Conservation (phyloP, 1,140 invertebrate genomes). For the Macrobrachium nipponense region DNA sequence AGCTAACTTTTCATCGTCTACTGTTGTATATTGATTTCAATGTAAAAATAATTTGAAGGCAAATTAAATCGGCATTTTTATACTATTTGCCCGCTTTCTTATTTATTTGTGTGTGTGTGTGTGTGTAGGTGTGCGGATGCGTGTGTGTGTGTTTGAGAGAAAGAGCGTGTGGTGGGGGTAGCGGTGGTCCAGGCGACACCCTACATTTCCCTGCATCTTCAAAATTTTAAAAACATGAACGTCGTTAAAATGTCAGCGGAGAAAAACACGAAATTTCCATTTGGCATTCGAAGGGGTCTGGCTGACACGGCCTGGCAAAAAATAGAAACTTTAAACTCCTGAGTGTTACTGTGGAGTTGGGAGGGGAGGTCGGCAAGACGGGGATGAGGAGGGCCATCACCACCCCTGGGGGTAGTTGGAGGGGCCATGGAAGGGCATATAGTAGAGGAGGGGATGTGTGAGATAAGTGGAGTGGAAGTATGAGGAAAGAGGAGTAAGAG, state of each 20-base stretch:
- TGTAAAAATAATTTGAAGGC: too few relatives aligned
- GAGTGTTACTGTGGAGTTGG: conserved; percentile 26
- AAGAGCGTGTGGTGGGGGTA: not conserved
- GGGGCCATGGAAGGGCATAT: too few relatives aligned
- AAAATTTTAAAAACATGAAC: conserved; percentile 58
- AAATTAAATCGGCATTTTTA: too few relatives aligned
- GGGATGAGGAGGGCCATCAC: not conserved
- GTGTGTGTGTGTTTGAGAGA: not conserved
- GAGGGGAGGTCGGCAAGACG: not conserved
- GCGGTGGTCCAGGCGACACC: conserved; percentile 4
- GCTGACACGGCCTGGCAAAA: conserved; percentile 28
- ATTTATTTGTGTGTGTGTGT: not conserved
- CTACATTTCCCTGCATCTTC: conserved; percentile 43
- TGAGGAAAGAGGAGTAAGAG: not conserved
- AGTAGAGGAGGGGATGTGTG: not conserved
- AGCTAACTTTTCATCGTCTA: too few relatives aligned
- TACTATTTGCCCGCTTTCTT: too few relatives aligned
- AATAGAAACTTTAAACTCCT: conserved; percentile 35
- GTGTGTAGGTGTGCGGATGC: too few relatives aligned
- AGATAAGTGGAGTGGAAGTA: not conserved
- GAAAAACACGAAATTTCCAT: conserved; percentile 63
- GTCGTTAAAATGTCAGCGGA: conserved; percentile 58
- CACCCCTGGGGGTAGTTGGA: not conserved
- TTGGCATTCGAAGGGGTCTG: conserved; percentile 47
- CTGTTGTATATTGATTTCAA: too few relatives aligned